A percentile compares a stretch with the other conserved stretches of the same genome.
Evolutionary conservation across 35 echinoderm and acorn worm genomes (phyloP).

Genomic region (Diadema setosum): DNA sequence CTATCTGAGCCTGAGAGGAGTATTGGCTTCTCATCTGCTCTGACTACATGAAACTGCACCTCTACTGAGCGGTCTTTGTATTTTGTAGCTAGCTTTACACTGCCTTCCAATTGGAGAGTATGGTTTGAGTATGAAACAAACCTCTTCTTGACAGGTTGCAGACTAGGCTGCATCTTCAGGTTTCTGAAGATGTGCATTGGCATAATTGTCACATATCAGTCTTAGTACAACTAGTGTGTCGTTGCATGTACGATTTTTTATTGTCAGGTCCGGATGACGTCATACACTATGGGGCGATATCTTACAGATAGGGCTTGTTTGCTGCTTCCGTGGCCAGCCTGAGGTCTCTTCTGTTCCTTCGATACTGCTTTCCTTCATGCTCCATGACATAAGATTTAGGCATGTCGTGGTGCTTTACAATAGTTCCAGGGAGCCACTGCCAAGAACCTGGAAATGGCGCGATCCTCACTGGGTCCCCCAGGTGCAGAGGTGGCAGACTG

Average conservation of each 20-base stretch:
- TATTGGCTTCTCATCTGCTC: slow-evolving; percentile 26
- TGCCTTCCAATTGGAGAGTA: slow-evolving; percentile 44
- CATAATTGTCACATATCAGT: too few relatives aligned
- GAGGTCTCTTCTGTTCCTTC: slow-evolving; percentile 53
- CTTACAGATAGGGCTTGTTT: slow-evolving; percentile 6
- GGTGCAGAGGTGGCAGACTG: neutral
- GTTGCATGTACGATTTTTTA: too few relatives aligned
- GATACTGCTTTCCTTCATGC: slow-evolving; percentile 21
- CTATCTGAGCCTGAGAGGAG: slow-evolving; percentile 41
- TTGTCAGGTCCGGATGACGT: too few relatives aligned
- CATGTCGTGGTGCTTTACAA: slow-evolving; percentile 23
- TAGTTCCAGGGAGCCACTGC: slow-evolving; percentile 41
- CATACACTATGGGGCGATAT: too few relatives aligned
- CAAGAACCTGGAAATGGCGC: slow-evolving; percentile 33
- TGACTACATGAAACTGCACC: slow-evolving; percentile 42
- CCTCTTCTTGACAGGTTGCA: too few relatives aligned
- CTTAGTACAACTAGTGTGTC: too few relatives aligned
- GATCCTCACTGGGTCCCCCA: slow-evolving; percentile 56
- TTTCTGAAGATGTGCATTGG: too few relatives aligned
- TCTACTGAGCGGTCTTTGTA: slow-evolving; percentile 41
- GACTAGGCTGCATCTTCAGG: too few relatives aligned
- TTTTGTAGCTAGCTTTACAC: neutral
- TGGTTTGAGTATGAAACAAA: too few relatives aligned
- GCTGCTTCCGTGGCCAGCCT: neutral
- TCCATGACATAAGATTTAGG: slow-evolving; percentile 63